Evolutionary conservation across 2,888 invertebrate species (phyloP).

Genomic region (Agonum fuliginosum): DNA sequence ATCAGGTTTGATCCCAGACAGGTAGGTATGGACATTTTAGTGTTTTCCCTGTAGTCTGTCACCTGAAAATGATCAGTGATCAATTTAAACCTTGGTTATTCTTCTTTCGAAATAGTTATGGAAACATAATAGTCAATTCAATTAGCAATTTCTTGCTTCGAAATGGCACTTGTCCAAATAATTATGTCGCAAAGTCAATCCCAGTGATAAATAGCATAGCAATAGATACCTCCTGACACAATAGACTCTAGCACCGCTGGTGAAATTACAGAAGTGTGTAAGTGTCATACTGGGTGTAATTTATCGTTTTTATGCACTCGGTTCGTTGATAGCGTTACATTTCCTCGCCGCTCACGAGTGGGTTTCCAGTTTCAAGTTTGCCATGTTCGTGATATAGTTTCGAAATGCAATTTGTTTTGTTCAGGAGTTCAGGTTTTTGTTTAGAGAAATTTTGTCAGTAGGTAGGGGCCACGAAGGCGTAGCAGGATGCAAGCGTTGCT

Average conservation of each 20-base stretch:
- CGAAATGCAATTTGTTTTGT: constrained; percentile 31
- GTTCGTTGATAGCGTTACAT: background rate
- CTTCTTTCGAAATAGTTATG: no score
- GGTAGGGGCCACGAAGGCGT: constrained; percentile 2
- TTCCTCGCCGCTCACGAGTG: constrained; percentile 30
- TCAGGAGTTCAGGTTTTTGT: constrained; percentile 31
- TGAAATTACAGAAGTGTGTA: constrained; percentile 40
- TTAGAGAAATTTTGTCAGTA: constrained; percentile 22
- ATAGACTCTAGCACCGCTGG: constrained; percentile 18
- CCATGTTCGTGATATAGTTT: constrained; percentile 11
- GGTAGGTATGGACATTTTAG: no score
- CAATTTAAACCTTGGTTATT: no score
- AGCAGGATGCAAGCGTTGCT: constrained; percentile 15
- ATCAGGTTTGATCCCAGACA: no score
- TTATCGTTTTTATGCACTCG: constrained; percentile 36
- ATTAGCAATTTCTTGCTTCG: background rate
- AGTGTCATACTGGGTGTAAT: constrained; percentile 29
- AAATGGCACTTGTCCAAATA: background rate
- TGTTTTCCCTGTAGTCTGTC: no score
- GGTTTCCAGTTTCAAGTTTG: constrained; percentile 8
- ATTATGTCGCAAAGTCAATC: background rate
- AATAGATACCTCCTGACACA: constrained; percentile 17
- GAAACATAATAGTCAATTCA: no score
- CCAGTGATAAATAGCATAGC: background rate
- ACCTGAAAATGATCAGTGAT: no score